Base-by-base conservation (phyloP, 2,113 vertebrate species). In the Lophura nycthemera region DNA sequence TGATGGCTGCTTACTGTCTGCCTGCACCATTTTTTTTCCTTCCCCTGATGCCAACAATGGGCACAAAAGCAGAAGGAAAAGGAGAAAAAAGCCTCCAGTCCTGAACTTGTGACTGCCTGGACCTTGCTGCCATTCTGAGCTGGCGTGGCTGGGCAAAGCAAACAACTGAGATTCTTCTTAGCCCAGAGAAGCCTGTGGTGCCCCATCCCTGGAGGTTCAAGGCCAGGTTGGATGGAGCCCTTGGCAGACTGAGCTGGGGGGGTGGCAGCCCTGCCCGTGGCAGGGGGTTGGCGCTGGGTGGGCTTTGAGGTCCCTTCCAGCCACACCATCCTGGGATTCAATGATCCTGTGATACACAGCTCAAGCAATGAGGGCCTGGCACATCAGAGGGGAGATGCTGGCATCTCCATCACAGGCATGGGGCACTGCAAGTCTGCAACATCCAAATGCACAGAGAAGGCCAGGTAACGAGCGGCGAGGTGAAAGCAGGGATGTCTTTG, bases 401-500 rank as follows among this genome's bases (percentile, higher is more conserved):
- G 57, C 18, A 13, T 25, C 38, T 48, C 32, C 32, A 12, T 13
- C n/a, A 12, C 19, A 34, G 57, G 19, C 32, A 21, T 3, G 11
- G 57, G 57, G 11, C 7, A 5, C 63, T 72, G 10, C 32, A 36
- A 8, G 43, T 54, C 0, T 14, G 10, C 16, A 38, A 38, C 29
- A 30, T 8, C 56, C 14, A 84, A 72, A 77, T 0, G 0, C 3
- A 6, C 10, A 14, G 50, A 66, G 38, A 40, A 86, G 3, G 74
- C 20, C 4, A 0, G 8, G 34, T 3, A 25, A 17, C 36, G 18
- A 43, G 19, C 1, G 0, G 0, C 16, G 5, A n/a, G 43, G 24
- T 36, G 11, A 10, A 75, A 78, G 25, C 3, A 1, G 1, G 1
- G 42, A 25, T 29, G 4, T 17, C 13, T 11, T n/a, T 22, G 52